These are phyloP conservation scores for Chroicocephalus ridibundus DNA, from an alignment of 2,113 vertebrate genomes.

Conservation along the genomic window DNA sequence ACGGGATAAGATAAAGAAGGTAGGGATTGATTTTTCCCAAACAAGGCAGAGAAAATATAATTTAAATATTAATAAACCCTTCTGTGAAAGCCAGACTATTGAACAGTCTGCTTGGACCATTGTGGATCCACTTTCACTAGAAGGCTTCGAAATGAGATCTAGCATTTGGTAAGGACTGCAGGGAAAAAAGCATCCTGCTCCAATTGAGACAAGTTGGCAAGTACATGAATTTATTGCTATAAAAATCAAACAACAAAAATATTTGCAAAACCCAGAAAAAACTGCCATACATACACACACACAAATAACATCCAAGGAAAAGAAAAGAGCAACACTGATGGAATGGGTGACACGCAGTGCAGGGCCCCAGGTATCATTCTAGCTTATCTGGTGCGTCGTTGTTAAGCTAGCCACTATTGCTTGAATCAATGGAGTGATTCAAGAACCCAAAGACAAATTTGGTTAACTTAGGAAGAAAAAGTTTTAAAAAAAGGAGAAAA, in stretches of 20 bases:
- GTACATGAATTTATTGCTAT: neutral
- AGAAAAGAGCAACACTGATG: conserved; percentile 40
- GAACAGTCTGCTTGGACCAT: neutral
- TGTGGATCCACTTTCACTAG: neutral
- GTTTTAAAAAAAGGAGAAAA: neutral
- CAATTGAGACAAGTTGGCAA: conserved; percentile 11
- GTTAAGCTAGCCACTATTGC: conserved; percentile 8
- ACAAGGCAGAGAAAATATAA: neutral
- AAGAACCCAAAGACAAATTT: conserved; percentile 68
- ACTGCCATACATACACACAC: neutral
- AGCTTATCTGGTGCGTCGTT: neutral
- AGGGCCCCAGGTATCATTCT: conserved; percentile 10
- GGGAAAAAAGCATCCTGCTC: neutral
- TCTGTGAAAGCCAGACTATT: neutral
- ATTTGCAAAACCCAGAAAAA: conserved; percentile 29
- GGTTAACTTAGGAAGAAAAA: neutral
- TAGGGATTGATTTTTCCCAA: neutral
- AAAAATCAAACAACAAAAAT: neutral
- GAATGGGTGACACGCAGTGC: conserved; percentile 39
- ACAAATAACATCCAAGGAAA: conserved; percentile 1
- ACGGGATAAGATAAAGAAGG: neutral
- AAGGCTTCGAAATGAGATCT: neutral
- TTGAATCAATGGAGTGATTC: conserved; percentile 77
- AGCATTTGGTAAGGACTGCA: neutral
- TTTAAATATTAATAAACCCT: neutral